phyloP scores from a whole-genome alignment of 1,140 invertebrate genomes.

The Solen grandis region DNA sequence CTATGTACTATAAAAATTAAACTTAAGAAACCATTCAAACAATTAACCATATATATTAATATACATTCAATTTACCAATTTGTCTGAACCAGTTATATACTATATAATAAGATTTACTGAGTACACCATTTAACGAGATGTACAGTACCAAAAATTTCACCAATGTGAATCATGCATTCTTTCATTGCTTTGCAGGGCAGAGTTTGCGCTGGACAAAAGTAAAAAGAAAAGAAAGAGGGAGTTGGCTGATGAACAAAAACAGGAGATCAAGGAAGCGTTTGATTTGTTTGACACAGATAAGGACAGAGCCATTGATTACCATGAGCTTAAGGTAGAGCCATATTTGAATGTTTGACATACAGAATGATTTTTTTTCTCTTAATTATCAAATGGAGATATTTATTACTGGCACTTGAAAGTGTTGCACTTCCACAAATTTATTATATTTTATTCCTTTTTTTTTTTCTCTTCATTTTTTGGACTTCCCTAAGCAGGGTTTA shows the following conservation, averaged over 20 bases:
- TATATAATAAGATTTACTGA: no score
- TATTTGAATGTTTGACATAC: no score
- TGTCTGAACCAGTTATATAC: background rate
- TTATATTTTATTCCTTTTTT: no score
- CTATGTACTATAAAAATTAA: no score
- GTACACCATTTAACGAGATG: background rate
- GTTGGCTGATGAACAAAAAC: constrained; percentile 80
- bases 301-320: constrained; percentile 80
- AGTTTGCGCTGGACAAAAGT: constrained; percentile 77
- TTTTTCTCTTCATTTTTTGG: no score
- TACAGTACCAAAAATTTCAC: background rate
- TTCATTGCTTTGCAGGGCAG: constrained; percentile 67
- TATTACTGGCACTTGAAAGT: no score
- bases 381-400: no score
- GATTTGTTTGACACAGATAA: constrained; percentile 82
- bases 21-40: no score
- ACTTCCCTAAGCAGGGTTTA: no score
- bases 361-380: no score
- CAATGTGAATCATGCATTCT: background rate
- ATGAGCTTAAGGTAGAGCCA: constrained; percentile 80
- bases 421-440: no score
- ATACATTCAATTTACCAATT: no score
- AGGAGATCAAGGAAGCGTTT: constrained; percentile 81
- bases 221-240: constrained; percentile 79
- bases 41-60: background rate